phyloP scores from a whole-genome alignment of 2,888 invertebrate species.

The Darwinula stevensoni region DNA sequence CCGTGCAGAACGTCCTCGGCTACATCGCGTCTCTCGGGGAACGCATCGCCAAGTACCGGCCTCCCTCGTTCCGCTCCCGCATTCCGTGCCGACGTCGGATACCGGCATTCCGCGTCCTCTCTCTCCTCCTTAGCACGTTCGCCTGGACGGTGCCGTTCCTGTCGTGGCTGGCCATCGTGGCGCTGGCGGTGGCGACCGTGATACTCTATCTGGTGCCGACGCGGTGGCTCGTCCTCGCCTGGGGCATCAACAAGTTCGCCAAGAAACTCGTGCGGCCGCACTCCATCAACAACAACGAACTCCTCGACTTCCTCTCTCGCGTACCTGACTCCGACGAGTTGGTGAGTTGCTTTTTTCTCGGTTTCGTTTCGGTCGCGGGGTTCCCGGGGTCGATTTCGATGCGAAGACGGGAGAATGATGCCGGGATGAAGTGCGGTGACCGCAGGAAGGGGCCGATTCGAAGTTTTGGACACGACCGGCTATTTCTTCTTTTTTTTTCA shows the following conservation, averaged over 20 bases:
- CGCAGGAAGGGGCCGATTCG: too few species aligned
- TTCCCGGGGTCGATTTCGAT: too few species aligned
- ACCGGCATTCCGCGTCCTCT: too few species aligned
- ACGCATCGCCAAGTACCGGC: slow-evolving; percentile 85
- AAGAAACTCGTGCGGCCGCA: slow-evolving; percentile 72
- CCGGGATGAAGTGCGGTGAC: too few species aligned
- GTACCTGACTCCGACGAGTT: slow-evolving; percentile 79
- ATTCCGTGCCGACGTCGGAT: too few species aligned
- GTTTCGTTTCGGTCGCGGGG: too few species aligned
- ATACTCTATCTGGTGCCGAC: slow-evolving; percentile 68
- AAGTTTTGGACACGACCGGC: too few species aligned
- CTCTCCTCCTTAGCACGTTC: slow-evolving; percentile 39
- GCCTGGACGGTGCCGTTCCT: slow-evolving; percentile 92
- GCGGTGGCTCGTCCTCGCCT: slow-evolving; percentile 58
- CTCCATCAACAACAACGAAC: slow-evolving; percentile 85
- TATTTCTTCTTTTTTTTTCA: too few species aligned
- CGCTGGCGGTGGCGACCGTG: slow-evolving; percentile 36
- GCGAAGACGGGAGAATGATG: too few species aligned
- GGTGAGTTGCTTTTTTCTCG: too few species aligned
- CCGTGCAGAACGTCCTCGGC: slow-evolving; percentile 83
- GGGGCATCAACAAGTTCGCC: slow-evolving; percentile 90
- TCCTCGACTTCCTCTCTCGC: slow-evolving; percentile 71
- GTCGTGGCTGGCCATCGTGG: slow-evolving; percentile 60
- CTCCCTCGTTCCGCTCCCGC: too few species aligned
- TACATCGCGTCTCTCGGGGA: slow-evolving; percentile 79